A percentile compares a stretch with the other conserved stretches of the same genome.
Evolutionary conservation across 2,113 vertebrate genomes (phyloP).

Genomic region (Limanda limanda): DNA sequence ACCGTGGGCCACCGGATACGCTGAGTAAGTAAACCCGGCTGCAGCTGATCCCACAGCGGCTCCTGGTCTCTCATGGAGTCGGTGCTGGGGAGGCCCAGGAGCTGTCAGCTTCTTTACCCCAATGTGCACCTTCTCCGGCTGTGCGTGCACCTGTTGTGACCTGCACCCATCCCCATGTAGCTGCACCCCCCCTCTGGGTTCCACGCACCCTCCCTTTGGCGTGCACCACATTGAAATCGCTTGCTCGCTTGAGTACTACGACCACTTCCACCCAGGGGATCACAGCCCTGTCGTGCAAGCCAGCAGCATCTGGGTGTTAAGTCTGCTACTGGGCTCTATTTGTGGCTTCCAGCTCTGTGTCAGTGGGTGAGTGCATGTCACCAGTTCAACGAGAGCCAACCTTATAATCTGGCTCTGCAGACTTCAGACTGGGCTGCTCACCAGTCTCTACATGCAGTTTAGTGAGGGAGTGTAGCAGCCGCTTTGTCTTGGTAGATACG

Average conservation of each 20-base stretch:
- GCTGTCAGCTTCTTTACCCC: neutral
- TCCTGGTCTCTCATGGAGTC: neutral
- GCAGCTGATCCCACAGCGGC: neutral
- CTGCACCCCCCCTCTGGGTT: too few species aligned
- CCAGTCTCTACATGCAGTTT: neutral
- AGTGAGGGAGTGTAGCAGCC: neutral
- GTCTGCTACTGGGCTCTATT: slow-evolving; percentile 9
- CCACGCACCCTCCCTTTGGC: neutral
- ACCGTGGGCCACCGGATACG: slow-evolving; percentile 81
- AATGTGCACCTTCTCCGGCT: too few species aligned
- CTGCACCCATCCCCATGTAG: too few species aligned
- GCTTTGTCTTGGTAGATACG: neutral
- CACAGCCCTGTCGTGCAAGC: slow-evolving; percentile 19
- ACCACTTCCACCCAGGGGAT: slow-evolving; percentile 25
- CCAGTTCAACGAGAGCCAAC: neutral
- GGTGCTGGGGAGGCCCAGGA: neutral
- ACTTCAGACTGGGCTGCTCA: neutral
- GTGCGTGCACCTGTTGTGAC: too few species aligned
- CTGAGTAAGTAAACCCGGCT: slow-evolving; percentile 67
- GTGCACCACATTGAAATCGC: neutral
- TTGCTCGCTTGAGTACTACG: neutral
- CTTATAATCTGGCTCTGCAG: neutral
- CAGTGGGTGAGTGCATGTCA: slow-evolving; percentile 3
- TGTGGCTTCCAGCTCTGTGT: slow-evolving; percentile 10
- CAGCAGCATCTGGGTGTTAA: slow-evolving; percentile 31